phyloP scores from a whole-genome alignment of 2,113 vertebrate genomes.

The Nothoprocta pentlandii region DNA sequence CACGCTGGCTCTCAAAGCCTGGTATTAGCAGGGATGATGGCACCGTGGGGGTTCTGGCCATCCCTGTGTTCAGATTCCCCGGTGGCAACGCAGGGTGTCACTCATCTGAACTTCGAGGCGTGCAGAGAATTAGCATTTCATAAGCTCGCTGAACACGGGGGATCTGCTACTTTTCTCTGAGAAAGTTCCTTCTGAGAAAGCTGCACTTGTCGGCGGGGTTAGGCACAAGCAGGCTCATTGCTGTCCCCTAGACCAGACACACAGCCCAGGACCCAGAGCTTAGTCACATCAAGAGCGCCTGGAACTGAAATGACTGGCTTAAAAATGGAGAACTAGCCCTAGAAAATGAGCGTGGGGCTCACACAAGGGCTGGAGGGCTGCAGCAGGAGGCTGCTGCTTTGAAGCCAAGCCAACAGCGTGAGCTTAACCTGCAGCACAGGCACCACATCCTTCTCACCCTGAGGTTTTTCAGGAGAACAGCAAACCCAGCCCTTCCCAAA shows the following conservation, averaged over 20 bases:
- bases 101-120: background rate
- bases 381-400: background rate
- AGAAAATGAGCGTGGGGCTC: background rate
- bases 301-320: background rate
- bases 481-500: background rate
- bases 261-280: fast-evolving
- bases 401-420: background rate
- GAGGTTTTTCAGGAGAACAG: background rate
- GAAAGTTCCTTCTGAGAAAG: fast-evolving
- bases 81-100: background rate
- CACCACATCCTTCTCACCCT: background rate
- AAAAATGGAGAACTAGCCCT: background rate
- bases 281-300: background rate
- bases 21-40: background rate
- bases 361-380: fast-evolving
- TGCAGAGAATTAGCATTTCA: fast-evolving
- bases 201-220: fast-evolving
- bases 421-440: background rate
- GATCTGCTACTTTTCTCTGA: background rate
- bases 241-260: background rate
- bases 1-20: background rate
- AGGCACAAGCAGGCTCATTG: background rate
- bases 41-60: background rate
- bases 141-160: fast-evolving
- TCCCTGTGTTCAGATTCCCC: background rate